phyloP scores from a whole-genome alignment of 2,113 vertebrate species.

The Cavia porcellus region DNA sequence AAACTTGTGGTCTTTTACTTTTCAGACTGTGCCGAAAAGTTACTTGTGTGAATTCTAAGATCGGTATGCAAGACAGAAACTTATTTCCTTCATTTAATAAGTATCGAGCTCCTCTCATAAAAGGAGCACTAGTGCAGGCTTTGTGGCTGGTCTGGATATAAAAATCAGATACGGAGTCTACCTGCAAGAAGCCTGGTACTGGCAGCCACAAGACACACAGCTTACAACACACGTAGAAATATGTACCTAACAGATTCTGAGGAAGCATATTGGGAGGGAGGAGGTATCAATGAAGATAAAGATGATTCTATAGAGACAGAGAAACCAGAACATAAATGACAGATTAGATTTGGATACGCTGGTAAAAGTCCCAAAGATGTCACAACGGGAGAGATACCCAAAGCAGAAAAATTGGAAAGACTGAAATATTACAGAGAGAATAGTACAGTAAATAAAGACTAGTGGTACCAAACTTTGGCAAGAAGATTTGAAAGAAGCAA shows the following conservation, averaged over 20 bases:
- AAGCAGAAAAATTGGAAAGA: slow-evolving; percentile 6
- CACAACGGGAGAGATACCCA: background rate
- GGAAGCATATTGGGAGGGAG: background rate
- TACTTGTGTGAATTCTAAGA: background rate
- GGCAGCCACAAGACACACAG: background rate
- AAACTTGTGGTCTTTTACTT: slow-evolving; percentile 38
- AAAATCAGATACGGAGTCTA: background rate
- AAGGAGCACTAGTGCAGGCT: background rate
- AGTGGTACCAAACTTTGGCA: background rate
- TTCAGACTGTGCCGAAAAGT: background rate
- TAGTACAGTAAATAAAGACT: fast-evolving
- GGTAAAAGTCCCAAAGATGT: background rate
- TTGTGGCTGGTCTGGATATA: background rate
- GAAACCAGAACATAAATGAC: background rate
- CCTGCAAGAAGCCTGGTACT: background rate
- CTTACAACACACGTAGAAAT: background rate
- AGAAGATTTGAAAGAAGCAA: background rate
- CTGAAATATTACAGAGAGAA: background rate
- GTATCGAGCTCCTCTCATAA: background rate
- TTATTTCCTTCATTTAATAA: slow-evolving; percentile 27
- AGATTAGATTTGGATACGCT: background rate
- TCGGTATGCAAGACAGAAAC: background rate
- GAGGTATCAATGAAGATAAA: background rate
- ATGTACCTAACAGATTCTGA: background rate
- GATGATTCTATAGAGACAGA: background rate